Evolutionary conservation across 64 coral and sea anemone genomes (phyloP), one percentile per base, ranked within the genome.

Genomic region (Pocillopora verrucosa): DNA sequence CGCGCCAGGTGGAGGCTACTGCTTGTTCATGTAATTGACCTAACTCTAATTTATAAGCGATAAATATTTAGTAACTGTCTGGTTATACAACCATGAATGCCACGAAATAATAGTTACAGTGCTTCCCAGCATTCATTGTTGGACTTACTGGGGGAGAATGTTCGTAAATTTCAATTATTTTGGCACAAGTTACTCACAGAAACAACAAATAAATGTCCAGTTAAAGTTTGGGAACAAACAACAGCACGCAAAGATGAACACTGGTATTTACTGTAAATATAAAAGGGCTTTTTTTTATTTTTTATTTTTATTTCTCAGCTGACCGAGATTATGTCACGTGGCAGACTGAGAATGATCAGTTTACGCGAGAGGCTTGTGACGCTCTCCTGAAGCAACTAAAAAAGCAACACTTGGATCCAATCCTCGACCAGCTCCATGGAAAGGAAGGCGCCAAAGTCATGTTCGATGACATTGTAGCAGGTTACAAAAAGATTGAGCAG

Each of bases 391-490:
- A n/a, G 20, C 17, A 13, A 10, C 58, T 89, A 1, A 80, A 58
- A 34, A 24, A 24, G 2, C 19, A 61, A 10, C 24, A 62, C 60
- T 77, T 88, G 34, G 86, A 88, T 16, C 74, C 56, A 74, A 15
- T 88, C 11, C 75, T 88, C 13, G 1, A 13, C 22, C 56, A 20
- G 30, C 73, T 88, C 1, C 20, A 35, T 16, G 61, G 59, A 13
- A 15, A 19, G 35, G 80, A 36, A 36, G 86, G 86, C 4, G 35
- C 81, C 34, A 76, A 77, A 69, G 35, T 91, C 11, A 76, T 70
- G n/a, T 91, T 78, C 74, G 70, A 91, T 14, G 80, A 91, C 20
- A 86, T 91, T 51, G 59, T 77, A 16, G 65, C 56, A 11, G 89
- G 80, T 15, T 91, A 91, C 65, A 65, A 45, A 0, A 62, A 73